A percentile compares a stretch with the other conserved stretches of the same genome.
phyloP scores from a whole-genome alignment of 2,888 invertebrate species.

The Thysanoteuthis rhombus region DNA sequence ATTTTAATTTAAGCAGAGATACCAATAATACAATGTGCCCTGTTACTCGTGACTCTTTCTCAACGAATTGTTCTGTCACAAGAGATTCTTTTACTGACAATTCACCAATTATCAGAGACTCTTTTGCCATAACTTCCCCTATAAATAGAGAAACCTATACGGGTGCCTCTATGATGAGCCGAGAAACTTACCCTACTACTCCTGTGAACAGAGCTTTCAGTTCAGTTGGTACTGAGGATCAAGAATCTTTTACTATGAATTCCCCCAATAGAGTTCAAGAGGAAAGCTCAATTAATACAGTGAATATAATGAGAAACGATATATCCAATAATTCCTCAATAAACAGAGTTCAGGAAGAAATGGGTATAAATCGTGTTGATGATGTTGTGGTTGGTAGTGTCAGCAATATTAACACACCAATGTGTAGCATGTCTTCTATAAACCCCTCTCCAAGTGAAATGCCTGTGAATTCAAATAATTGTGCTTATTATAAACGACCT shows the following conservation, averaged over 20 bases:
- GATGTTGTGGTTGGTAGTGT: background rate
- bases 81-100: background rate
- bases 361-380: background rate
- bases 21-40: background rate
- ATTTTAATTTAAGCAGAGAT: constrained; percentile 17
- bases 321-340: background rate
- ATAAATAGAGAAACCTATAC: constrained; percentile 14
- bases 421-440: constrained; percentile 18
- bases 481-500: constrained; percentile 27
- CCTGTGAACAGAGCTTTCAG: background rate
- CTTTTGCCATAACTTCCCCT: background rate
- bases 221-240: background rate
- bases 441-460: background rate
- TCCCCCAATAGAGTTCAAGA: background rate
- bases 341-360: constrained; percentile 13
- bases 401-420: background rate
- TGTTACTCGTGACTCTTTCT: background rate
- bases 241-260: constrained; percentile 20
- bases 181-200: background rate
- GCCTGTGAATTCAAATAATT: constrained; percentile 21
- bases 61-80: constrained; percentile 20
- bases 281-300: background rate
- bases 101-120: background rate
- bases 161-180: background rate
- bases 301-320: constrained; percentile 25